These are phyloP conservation scores for Dipodomys merriami DNA, from an alignment of 2,113 vertebrate genomes.

Conservation along the genomic window DNA sequence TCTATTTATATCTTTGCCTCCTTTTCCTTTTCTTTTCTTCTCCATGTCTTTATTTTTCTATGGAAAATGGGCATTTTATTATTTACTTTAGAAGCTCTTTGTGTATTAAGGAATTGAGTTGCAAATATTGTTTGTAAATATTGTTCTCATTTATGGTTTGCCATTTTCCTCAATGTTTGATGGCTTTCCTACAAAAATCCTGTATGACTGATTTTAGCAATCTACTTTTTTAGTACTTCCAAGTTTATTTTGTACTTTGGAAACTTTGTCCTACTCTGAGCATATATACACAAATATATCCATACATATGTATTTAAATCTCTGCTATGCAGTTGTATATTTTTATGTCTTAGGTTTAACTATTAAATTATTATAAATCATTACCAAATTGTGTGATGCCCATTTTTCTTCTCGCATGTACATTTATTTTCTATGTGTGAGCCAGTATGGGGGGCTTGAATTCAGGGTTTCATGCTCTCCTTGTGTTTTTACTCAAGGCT, in stretches of 20 bases:
- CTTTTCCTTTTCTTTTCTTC: neutral
- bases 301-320: neutral
- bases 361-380: neutral
- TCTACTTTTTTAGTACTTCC: neutral
- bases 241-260: neutral
- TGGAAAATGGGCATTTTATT: neutral
- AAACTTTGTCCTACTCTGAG: neutral
- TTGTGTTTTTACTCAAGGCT: too few relatives aligned
- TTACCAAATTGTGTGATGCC: neutral
- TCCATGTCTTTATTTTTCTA: neutral
- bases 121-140: neutral
- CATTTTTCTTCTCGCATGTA: neutral
- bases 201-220: neutral
- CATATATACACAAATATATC: neutral
- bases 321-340: neutral
- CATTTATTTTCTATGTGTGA: neutral
- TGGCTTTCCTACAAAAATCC: neutral
- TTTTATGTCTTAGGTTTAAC: neutral
- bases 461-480: too few relatives aligned
- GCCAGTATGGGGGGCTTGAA: neutral
- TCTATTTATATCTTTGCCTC: neutral
- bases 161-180: neutral
- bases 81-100: neutral
- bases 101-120: neutral
- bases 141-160: neutral